A percentile compares a stretch with the other conserved stretches of the same genome.
Evolutionary conservation across 2,888 invertebrate genomes (phyloP).

Genomic region (Pogonocherus hispidulus): DNA sequence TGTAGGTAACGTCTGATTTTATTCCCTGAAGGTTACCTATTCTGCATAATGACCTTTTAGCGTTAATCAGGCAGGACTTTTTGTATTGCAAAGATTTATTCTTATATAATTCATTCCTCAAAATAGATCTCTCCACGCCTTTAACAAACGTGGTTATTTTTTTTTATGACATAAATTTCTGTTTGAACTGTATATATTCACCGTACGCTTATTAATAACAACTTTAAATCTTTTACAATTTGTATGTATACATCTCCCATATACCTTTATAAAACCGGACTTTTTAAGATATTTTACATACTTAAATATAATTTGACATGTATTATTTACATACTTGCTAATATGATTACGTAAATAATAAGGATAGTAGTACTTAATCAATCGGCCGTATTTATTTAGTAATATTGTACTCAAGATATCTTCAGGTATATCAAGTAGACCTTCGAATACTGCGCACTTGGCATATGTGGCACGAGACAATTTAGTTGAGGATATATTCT

Average conservation of each 20-base stretch:
- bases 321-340: conserved; percentile 32
- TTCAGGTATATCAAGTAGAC: conserved; percentile 11
- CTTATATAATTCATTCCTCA: background rate
- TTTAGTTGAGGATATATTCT: too few species aligned
- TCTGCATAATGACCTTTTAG: background rate
- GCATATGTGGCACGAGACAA: too few species aligned
- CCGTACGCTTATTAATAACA: background rate
- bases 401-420: conserved; percentile 1
- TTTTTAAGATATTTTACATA: conserved; percentile 23
- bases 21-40: conserved; percentile 30
- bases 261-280: background rate
- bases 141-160: conserved; percentile 2
- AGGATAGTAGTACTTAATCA: conserved; percentile 22
- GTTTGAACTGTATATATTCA: conserved; percentile 13
- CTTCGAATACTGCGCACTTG: conserved; percentile 19
- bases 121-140: conserved; percentile 7
- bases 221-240: conserved; percentile 34
- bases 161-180: background rate
- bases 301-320: conserved; percentile 23
- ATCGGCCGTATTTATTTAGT: background rate
- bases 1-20: conserved; percentile 29
- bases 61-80: conserved; percentile 5
- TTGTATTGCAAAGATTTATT: conserved; percentile 22
- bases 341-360: conserved; percentile 24
- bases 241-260: conserved; percentile 26